A percentile compares a stretch with the other conserved stretches of the same genome.
These are phyloP conservation scores for Halocynthia roretzi DNA, from an alignment of 23 tunicate species.

Conservation along the genomic window DNA sequence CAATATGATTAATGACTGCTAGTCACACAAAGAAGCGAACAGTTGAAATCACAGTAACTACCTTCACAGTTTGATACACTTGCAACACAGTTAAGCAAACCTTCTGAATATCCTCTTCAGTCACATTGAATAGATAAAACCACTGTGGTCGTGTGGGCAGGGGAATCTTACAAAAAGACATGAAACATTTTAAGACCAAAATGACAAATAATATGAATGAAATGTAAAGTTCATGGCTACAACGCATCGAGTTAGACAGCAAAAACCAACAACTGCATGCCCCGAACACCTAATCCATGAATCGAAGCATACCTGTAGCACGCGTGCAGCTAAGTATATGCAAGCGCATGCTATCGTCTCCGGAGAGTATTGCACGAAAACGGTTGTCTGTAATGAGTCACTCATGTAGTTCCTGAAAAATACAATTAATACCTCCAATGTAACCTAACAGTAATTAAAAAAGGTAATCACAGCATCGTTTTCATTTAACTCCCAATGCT, in stretches of 20 bases:
- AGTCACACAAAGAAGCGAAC: background rate
- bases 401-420: slow-evolving; percentile 94
- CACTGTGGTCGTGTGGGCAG: slow-evolving; percentile 80
- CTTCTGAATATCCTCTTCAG: slow-evolving; percentile 86
- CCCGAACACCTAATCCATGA: background rate
- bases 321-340: slow-evolving; percentile 86
- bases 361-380: slow-evolving; percentile 76
- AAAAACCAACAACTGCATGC: too few relatives aligned
- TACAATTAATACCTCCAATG: slow-evolving; percentile 2
- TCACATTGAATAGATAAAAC: slow-evolving; percentile 74
- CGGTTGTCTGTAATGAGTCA: slow-evolving; percentile 84
- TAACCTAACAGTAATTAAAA: background rate
- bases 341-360: slow-evolving; percentile 99
- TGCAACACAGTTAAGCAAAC: slow-evolving; percentile 35
- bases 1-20: background rate
- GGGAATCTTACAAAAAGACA: slow-evolving; percentile 17
- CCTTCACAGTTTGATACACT: slow-evolving; percentile 61
- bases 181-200: background rate
- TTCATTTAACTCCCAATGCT: too few relatives aligned
- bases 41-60: background rate
- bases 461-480: too few relatives aligned
- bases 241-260: background rate
- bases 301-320: slow-evolving; percentile 35
- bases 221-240: background rate
- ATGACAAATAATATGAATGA: background rate